Evolutionary conservation across 1,140 invertebrate genomes (phyloP).

Genomic region (Cecropterus lyciades): DNA sequence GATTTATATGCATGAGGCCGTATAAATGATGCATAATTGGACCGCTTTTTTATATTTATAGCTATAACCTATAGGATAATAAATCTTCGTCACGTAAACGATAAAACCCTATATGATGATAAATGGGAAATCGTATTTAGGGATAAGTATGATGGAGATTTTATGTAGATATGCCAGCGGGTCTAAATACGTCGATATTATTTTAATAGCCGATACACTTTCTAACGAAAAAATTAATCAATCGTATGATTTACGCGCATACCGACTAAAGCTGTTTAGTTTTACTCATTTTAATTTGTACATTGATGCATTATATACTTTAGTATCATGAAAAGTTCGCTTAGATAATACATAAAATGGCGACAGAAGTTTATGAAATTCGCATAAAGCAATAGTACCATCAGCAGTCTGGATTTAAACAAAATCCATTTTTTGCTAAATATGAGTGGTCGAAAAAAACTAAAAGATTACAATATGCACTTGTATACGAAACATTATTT

Average conservation of each 20-base stretch:
- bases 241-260: no score
- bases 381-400: no score
- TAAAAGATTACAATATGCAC: no score
- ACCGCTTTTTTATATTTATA: constrained; percentile 62
- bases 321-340: no score
- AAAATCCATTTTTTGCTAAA: no score
- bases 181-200: constrained; percentile 5
- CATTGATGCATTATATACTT: no score
- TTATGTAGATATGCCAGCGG: constrained; percentile 36
- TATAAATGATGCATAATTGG: constrained; percentile 74
- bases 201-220: neutral
- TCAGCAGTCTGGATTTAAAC: no score
- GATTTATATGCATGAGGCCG: constrained; percentile 76
- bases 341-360: no score
- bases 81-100: constrained; percentile 67
- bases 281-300: no score
- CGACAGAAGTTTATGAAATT: no score
- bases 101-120: constrained; percentile 63
- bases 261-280: no score
- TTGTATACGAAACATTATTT: neutral
- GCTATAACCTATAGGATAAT: constrained; percentile 55
- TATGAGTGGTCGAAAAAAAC: no score
- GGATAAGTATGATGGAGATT: constrained; percentile 39
- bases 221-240: neutral
- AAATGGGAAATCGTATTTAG: constrained; percentile 50